Conservation (phyloP, 2,888 invertebrate species). For the Trissonchulus sp. region DNA sequence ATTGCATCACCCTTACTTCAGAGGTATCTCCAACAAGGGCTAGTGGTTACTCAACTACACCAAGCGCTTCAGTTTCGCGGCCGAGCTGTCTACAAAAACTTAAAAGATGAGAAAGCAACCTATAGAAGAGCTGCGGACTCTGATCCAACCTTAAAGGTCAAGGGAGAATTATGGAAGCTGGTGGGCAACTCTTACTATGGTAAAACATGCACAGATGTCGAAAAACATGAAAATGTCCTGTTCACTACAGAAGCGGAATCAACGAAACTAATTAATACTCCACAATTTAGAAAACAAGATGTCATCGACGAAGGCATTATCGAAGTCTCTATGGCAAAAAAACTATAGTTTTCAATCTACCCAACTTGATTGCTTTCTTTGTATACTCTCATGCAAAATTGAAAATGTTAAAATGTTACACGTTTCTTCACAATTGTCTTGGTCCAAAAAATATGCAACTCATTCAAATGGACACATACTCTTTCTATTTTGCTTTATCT, state of each 20-base stretch:
- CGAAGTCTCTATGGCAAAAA: neutral
- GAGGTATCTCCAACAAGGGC: neutral
- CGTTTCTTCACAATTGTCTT: neutral
- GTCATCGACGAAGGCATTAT: neutral
- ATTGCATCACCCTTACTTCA: constrained; percentile 8
- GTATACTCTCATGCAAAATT: neutral
- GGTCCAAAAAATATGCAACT: neutral
- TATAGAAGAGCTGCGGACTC: neutral
- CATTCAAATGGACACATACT: neutral
- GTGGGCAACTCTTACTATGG: constrained; percentile 11
- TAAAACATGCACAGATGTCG: neutral
- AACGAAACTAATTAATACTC: neutral
- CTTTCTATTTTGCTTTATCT: neutral
- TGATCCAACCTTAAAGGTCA: neutral
- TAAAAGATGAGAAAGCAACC: neutral
- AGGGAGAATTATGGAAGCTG: constrained; percentile 13
- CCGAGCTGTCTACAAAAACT: neutral
- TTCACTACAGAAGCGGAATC: neutral
- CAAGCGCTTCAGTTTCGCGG: neutral
- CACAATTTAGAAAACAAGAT: neutral
- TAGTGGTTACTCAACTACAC: neutral
- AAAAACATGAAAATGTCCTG: constrained; percentile 1
- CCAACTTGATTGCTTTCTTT: neutral
- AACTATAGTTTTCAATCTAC: neutral
- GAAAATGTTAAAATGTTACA: neutral